Percentiles rank a stretch among this genome's conserved stretches.
Conservation (phyloP, 2,113 vertebrate genomes). For the Nestor notabilis region DNA sequence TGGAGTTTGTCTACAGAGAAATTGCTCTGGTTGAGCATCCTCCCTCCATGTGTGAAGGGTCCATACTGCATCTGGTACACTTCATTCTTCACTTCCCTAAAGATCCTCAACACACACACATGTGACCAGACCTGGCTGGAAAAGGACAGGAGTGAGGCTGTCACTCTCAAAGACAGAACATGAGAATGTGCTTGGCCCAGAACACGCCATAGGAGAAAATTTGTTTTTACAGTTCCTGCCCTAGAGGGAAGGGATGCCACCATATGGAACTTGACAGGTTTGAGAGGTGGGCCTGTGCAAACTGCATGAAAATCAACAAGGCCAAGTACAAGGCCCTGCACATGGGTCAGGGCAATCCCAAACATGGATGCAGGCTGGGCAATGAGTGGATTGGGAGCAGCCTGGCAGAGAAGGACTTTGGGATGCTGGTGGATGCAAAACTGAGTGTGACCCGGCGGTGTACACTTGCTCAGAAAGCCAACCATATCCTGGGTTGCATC, state of each 20-base stretch:
- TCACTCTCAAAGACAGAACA: background rate
- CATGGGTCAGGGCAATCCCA: background rate
- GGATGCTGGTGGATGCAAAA: background rate
- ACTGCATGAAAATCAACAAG: background rate
- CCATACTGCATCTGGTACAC: background rate
- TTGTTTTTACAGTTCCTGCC: background rate
- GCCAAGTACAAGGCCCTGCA: background rate
- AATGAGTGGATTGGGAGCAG: background rate
- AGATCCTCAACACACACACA: background rate
- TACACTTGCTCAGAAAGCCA: fast-evolving
- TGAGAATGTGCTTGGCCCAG: background rate
- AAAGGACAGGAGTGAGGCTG: background rate
- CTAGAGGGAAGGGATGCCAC: background rate
- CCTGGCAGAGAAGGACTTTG: background rate
- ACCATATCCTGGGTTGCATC: background rate
- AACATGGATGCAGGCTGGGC: background rate
- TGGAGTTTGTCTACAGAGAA: background rate
- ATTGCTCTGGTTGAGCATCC: background rate
- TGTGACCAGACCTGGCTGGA: background rate
- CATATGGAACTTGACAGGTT: background rate
- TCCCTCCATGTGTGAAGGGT: fast-evolving
- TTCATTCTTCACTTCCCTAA: background rate
- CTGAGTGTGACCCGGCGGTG: background rate
- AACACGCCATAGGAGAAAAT: background rate
- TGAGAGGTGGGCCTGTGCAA: fast-evolving